Base-by-base conservation (phyloP, 2,797 vertebrate species). In the Taeniopygia guttata region DNA sequence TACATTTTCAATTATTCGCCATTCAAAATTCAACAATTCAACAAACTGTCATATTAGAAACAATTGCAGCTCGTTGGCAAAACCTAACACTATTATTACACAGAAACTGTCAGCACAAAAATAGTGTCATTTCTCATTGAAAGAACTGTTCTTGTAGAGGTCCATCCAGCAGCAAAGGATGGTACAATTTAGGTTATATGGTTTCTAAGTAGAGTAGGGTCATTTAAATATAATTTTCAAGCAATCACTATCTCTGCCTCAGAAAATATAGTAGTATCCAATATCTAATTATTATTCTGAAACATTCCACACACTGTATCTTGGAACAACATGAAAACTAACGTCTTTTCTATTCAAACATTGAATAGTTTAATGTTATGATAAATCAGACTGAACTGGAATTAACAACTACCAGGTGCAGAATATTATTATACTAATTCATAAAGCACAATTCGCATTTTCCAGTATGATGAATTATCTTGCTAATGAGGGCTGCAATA, bases 371-470 rank as follows among this genome's bases (percentile, higher is more conserved):
- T 90, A 94, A 95, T 94, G 70, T 81, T 94, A 95, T 84, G 87
- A 96, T 96, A 97, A 95, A 96, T 94, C 93, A 96, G 90, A 94
- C 18, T 70, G 60, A 90, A 94, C 74, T 66, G 55, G 94, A 97
- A 97, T 97, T 96, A 97, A 97, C 97, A 97, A 97, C 94, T 92
- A 96, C 96, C 96, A 97, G 96, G 96, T 97, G 91, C 81, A 94
- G 82, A 81, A 51, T 95, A 93, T 96, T 95, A 97, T 96, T 95
- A 95, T n/a, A 93, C 89, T 94, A 96, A 97, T 97, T 97, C 92
- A 90, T 97, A 96, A 96, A 75, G 62, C 68, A 96, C 88, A 97
- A 64, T 84, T 89, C 82, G 93, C 51, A 27, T 89, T 92, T 97
- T 96, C 90, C 93, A 95, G 42, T 70, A 70, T 96, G 96, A 97